Percentiles rank a stretch among this genome's conserved stretches.
Evolutionary conservation across 2,113 vertebrate genomes (phyloP).

Genomic region (Varanus komodoensis): DNA sequence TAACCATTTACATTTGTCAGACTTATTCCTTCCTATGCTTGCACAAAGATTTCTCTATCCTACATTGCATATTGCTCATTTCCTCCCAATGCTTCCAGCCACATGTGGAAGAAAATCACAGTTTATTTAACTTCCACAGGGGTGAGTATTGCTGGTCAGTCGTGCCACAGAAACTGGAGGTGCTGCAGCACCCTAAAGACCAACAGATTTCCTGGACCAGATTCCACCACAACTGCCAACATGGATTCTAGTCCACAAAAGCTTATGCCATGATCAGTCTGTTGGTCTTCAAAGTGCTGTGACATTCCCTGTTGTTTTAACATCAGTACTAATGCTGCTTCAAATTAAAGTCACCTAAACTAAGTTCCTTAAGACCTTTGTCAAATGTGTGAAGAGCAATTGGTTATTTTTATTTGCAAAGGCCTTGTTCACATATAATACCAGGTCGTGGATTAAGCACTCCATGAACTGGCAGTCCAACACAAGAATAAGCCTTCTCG

Average conservation of each 20-base stretch:
- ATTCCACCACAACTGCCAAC: neutral
- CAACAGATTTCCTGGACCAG: neutral
- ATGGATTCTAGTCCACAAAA: neutral
- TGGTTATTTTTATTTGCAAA: too few species aligned
- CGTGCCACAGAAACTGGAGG: neutral
- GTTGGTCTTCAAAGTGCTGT: neutral
- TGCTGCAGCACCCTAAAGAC: neutral
- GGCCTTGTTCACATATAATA: too few species aligned
- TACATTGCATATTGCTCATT: neutral
- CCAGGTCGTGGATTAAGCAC: too few species aligned
- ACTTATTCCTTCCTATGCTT: too few species aligned
- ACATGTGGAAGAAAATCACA: neutral
- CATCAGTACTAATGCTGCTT: neutral
- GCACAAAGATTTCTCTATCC: neutral
- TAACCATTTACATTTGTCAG: neutral
- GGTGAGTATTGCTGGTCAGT: neutral
- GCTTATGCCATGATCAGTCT: neutral
- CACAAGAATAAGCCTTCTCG: too few species aligned
- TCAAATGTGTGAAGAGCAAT: neutral
- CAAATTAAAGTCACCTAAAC: neutral
- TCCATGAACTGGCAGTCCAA: too few species aligned
- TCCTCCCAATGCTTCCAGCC: neutral
- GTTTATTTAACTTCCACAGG: neutral
- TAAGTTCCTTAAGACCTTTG: neutral
- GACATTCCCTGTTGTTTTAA: neutral